Base-by-base conservation (phyloP, 2,888 invertebrate genomes). In the Piscicola geometra region DNA sequence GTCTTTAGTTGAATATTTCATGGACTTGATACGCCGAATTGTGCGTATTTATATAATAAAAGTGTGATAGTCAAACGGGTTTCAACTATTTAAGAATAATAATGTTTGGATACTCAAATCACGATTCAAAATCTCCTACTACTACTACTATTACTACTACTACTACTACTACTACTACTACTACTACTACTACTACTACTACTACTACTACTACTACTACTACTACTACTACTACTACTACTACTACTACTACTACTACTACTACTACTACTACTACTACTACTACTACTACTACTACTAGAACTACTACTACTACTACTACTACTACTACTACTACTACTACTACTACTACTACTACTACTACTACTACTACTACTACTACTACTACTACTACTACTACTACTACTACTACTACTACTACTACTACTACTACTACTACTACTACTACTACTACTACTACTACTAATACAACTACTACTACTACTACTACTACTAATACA, bases 401-500 rank as follows among this genome's bases (percentile, higher is more conserved):
- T 50, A 50, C 52, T 50, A 50, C 52, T 50, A 50, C 52, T 50
- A 50, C 52, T 50, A 50, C 52, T 64, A 64, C 66, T 64, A 64
- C 66, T 64, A 64, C 66, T 25, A 64, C 66, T 64, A 64, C 66
- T 64, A 64, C 66, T 64, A 64, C 66, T 64, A 64, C 66, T 64
- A 64, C 66, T 64, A 64, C 66, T 64, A 64, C 66, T 64, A 64
- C 66, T 64, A 64, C 66, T 64, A 64, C 66, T 64, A 64, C n/a
- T n/a, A n/a, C n/a, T n/a, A n/a, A n/a, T n/a, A n/a, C n/a, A n/a
- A n/a, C n/a, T n/a, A n/a, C n/a, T n/a, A n/a, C n/a, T n/a, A n/a
- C n/a, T n/a, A n/a, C n/a, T n/a, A n/a, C n/a, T n/a, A n/a, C n/a
- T n/a, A n/a, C n/a, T n/a, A n/a, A n/a, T n/a, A n/a, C n/a, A n/a